Conservation (phyloP, 1,140 invertebrate genomes). For the Hydropsyche tenuis region DNA sequence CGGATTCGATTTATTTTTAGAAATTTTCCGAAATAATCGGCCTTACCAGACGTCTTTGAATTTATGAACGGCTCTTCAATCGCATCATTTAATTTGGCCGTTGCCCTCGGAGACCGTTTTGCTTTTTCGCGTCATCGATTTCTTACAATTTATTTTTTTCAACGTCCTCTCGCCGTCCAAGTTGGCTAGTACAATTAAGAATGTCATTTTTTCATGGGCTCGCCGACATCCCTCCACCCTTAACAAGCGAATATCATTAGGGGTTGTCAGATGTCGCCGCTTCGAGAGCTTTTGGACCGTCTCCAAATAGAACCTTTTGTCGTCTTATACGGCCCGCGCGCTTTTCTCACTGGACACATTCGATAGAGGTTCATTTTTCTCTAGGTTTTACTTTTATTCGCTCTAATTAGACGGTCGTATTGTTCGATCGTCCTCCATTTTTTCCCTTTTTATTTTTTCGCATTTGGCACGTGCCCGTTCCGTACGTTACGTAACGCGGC, state of each 20-base stretch:
- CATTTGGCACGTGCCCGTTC: neutral
- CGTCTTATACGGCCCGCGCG: neutral
- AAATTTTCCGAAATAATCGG: too few species aligned
- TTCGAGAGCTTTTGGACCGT: constrained; percentile 20
- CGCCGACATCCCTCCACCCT: neutral
- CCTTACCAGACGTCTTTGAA: too few species aligned
- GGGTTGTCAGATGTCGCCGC: constrained; percentile 28
- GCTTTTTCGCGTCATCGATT: constrained; percentile 9
- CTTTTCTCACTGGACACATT: constrained; percentile 3
- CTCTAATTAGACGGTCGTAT: too few species aligned
- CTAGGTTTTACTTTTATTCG: neutral
- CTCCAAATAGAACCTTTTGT: constrained; percentile 28
- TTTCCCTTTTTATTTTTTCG: neutral
- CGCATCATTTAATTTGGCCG: neutral
- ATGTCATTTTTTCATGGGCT: constrained; percentile 15
- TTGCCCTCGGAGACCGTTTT: neutral
- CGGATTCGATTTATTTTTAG: too few species aligned
- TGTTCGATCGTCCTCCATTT: neutral
- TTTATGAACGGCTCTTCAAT: too few species aligned
- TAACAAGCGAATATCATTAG: constrained; percentile 37
- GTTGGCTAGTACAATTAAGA: constrained; percentile 25
- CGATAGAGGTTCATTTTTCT: neutral
- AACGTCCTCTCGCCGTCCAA: neutral
- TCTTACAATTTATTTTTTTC: neutral
- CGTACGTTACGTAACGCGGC: constrained; percentile 10